A percentile compares a stretch with the other conserved stretches of the same genome.
These are phyloP conservation scores for Dreissena rostriformis DNA, from an alignment of 1,140 invertebrate species.

Conservation along the genomic window DNA sequence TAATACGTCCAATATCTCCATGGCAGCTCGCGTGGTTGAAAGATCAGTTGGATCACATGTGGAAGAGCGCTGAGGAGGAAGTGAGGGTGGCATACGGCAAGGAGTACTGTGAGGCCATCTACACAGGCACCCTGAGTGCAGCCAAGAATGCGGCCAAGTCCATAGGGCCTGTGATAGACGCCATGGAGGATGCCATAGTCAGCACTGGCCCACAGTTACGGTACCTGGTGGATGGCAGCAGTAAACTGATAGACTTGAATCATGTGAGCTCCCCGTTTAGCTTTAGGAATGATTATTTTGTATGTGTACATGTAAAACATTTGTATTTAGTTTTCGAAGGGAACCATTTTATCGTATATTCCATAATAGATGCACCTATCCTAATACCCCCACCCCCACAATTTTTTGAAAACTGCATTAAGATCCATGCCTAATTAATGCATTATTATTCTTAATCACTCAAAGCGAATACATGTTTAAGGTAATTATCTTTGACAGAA, in stretches of 20 bases:
- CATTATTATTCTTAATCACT: no score
- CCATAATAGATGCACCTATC: no score
- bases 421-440: no score
- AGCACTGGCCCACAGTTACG: slow-evolving; percentile 48
- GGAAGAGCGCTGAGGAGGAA: slow-evolving; percentile 57
- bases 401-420: no score
- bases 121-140: slow-evolving; percentile 40
- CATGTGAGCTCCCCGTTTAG: slow-evolving; percentile 61
- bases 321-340: no score
- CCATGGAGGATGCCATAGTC: slow-evolving; percentile 65
- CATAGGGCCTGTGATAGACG: slow-evolving; percentile 65
- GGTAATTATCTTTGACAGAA: no score
- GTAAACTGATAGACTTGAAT: slow-evolving; percentile 62
- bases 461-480: no score
- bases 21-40: slow-evolving; percentile 59
- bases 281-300: neutral
- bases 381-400: no score
- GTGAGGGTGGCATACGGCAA: slow-evolving; percentile 63
- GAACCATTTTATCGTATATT: no score
- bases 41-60: slow-evolving; percentile 56
- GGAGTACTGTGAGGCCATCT: slow-evolving; percentile 63
- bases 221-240: slow-evolving; percentile 70
- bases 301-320: no score
- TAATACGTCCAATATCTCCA: neutral
- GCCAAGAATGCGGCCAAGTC: slow-evolving; percentile 56